A percentile compares a stretch with the other conserved stretches of the same genome.
phyloP scores from a whole-genome alignment of 2,113 vertebrate genomes.

The Heliornis fulica region DNA sequence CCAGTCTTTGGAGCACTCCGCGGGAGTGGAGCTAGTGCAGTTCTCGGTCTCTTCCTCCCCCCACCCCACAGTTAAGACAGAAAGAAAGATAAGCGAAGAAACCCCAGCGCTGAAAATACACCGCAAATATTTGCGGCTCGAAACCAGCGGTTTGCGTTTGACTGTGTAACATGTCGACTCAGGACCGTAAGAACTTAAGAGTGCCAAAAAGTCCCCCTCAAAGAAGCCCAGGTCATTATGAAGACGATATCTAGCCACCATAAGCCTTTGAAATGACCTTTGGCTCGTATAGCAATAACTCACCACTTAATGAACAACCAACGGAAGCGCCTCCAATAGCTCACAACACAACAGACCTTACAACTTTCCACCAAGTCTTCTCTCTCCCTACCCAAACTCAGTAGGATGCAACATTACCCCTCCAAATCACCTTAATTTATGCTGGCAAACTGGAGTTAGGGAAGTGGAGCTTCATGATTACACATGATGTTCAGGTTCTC shows the following conservation, averaged over 20 bases:
- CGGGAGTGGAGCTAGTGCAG: background rate
- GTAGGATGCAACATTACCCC: constrained; percentile 51
- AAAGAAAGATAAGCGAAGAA: constrained; percentile 1
- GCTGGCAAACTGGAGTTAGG: constrained; percentile 47
- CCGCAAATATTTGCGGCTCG: background rate
- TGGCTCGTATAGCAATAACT: constrained; percentile 90
- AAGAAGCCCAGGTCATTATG: constrained; percentile 80
- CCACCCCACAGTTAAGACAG: background rate
- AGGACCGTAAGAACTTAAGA: constrained; percentile 65
- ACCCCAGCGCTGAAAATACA: background rate
- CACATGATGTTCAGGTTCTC: constrained; percentile 31
- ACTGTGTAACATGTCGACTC: constrained; percentile 57
- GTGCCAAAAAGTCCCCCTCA: constrained; percentile 77
- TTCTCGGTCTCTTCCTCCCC: background rate
- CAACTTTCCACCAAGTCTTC: constrained; percentile 74
- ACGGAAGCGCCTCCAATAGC: constrained; percentile 85
- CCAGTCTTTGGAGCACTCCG: background rate
- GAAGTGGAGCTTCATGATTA: constrained; percentile 52
- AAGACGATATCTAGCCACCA: constrained; percentile 87
- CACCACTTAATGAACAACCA: constrained; percentile 99
- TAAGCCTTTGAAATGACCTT: constrained; percentile 99
- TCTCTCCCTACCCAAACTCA: constrained; percentile 69
- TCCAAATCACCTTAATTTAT: constrained; percentile 34
- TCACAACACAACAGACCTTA: constrained; percentile 76
- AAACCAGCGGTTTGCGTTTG: background rate